phyloP scores from a whole-genome alignment of 2,888 invertebrate genomes.

The Eurois occulta region DNA sequence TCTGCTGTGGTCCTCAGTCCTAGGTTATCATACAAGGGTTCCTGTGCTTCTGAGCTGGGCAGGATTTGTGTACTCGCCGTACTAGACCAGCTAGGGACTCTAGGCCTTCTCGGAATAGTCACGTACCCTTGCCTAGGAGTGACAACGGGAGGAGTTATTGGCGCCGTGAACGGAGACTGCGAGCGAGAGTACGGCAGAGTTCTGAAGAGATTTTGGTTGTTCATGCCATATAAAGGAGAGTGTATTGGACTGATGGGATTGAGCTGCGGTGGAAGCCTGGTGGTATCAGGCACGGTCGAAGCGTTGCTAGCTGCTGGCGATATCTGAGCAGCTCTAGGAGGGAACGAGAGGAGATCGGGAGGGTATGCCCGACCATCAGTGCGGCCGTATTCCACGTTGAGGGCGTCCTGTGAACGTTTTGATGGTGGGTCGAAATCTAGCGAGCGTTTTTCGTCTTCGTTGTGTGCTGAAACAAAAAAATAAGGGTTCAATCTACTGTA shows the following conservation, averaged over 20 bases:
- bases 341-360: conserved; percentile 95
- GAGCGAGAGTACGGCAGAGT: conserved; percentile 95
- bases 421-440: conserved; percentile 92
- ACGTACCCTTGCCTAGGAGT: conserved; percentile 95
- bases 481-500: background rate
- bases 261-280: conserved; percentile 91
- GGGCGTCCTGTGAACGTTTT: conserved; percentile 89
- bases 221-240: conserved; percentile 92
- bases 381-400: conserved; percentile 90
- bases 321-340: conserved; percentile 92
- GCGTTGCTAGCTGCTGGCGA: conserved; percentile 95
- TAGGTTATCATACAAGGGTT: conserved; percentile 96
- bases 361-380: conserved; percentile 92
- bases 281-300: conserved; percentile 94
- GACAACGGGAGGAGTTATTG: conserved; percentile 91
- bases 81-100: conserved; percentile 95
- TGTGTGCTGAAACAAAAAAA: conserved; percentile 87
- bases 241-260: conserved; percentile 92
- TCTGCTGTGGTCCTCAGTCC: conserved; percentile 96
- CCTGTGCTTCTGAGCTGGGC: conserved; percentile 90
- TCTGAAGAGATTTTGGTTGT: conserved; percentile 93
- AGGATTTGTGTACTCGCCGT: conserved; percentile 90
- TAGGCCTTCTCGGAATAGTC: conserved; percentile 95
- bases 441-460: conserved; percentile 93
- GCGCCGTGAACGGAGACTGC: conserved; percentile 94